phyloP scores from a whole-genome alignment of 2,113 vertebrate species.

The Acrocephalus kingi region DNA sequence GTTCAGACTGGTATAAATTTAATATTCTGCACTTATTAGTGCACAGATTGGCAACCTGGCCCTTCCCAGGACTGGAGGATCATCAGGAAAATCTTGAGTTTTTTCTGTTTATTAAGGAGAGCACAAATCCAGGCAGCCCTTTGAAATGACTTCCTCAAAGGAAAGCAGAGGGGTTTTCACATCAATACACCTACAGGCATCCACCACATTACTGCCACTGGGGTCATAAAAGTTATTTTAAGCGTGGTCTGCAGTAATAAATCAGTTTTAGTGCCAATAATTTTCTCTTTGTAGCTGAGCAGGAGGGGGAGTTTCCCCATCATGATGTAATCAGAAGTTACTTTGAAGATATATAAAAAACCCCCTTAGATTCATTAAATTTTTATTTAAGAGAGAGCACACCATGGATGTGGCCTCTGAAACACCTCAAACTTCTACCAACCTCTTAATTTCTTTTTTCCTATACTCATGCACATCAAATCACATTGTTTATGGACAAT shows the following conservation, averaged over 20 bases:
- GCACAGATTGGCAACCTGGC: not conserved
- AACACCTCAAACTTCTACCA: not conserved
- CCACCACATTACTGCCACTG: not conserved
- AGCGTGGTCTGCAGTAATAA: not conserved
- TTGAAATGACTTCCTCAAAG: not conserved
- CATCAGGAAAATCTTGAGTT: not conserved
- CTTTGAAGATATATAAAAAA: not conserved
- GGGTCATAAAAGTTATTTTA: not conserved
- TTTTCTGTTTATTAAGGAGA: not conserved
- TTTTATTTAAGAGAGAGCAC: not conserved
- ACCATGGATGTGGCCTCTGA: not conserved
- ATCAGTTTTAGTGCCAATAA: not conserved
- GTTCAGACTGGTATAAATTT: not conserved
- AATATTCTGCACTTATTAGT: not conserved
- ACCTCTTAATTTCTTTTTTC: not conserved
- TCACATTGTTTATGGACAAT: not conserved
- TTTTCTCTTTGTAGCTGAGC: not conserved
- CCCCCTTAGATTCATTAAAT: not conserved
- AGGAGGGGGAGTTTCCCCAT: not conserved
- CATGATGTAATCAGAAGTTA: not conserved
- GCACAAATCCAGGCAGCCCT: not conserved
- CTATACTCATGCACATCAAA: not conserved
- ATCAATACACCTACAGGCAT: not conserved
- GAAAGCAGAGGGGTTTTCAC: not conserved
- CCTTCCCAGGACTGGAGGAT: not conserved